phyloP scores from a whole-genome alignment of 1,140 invertebrate genomes.

The Subanguina moxae region DNA sequence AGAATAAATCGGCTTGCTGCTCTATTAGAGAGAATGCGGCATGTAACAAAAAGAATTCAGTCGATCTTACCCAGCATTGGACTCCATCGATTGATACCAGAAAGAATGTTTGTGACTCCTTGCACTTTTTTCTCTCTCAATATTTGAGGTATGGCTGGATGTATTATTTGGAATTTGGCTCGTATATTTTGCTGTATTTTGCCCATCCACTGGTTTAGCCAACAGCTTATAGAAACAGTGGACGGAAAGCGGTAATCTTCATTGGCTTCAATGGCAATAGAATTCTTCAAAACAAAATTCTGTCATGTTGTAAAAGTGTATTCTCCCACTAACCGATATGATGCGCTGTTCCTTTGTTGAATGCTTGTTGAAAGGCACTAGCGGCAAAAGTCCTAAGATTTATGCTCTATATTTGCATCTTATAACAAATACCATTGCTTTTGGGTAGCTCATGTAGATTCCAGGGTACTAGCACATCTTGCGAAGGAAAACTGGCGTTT shows the following conservation, averaged over 20 bases:
- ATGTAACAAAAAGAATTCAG: not conserved
- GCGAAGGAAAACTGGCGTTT: slow-evolving; percentile 22
- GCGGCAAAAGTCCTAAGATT: slow-evolving; percentile 13
- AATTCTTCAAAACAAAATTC: slow-evolving; percentile 21
- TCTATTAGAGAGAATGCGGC: too few relatives aligned
- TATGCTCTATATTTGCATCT: not conserved
- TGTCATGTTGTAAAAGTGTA: too few relatives aligned
- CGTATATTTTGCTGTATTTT: slow-evolving; percentile 25
- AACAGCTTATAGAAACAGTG: not conserved
- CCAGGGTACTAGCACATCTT: slow-evolving; percentile 33
- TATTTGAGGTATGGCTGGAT: slow-evolving; percentile 28
- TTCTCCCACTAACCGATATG: slow-evolving; percentile 25
- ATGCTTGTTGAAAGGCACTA: slow-evolving; percentile 35
- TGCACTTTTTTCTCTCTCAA: slow-evolving; percentile 22
- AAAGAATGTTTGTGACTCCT: slow-evolving; percentile 31
- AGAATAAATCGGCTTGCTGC: too few relatives aligned
- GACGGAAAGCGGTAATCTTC: not conserved
- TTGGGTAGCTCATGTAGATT: slow-evolving; percentile 33
- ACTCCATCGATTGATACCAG: slow-evolving; percentile 32
- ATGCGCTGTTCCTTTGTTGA: slow-evolving; percentile 35
- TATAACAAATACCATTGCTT: not conserved
- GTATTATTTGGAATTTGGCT: slow-evolving; percentile 21
- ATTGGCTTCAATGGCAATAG: slow-evolving; percentile 29
- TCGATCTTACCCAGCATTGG: slow-evolving; percentile 13
- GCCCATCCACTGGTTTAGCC: slow-evolving; percentile 5